Base-by-base conservation (phyloP, 1,140 invertebrate species). In the Eupristina koningsbergeri region DNA sequence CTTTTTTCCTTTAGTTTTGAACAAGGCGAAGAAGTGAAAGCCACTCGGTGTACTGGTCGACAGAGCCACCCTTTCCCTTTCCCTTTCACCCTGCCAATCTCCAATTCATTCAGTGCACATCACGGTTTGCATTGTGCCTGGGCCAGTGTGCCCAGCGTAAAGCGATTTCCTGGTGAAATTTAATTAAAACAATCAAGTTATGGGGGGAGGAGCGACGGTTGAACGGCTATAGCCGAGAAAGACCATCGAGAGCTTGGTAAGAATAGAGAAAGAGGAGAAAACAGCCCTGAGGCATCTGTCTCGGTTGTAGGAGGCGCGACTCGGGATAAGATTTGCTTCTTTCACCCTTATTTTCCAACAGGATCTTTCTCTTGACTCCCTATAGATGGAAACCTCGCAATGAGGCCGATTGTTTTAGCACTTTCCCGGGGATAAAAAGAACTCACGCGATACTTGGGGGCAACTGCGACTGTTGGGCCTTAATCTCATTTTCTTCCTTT, bases 111-210 rank as follows among this genome's bases (percentile, higher is more conserved):
- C 89, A 88, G 87, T 87, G 89, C 90, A 90, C 89, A 89, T 91
- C 89, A 91, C 87, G 85, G 91, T 91, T 92, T 91, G 91, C 91
- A 92, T 92, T 91, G 90, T 91, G 88, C 88, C 19, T 88, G 86
- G 89, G 87, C 88, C 88, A 88, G 89, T 89, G 89, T 92, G 90
- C 91, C 91, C 89, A 89, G 87, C 88, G 91, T 89, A 91, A 92
- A 92, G 89, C 87, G 91, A 92, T 92, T 92, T 89, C 85, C 88
- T 86, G 89, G 85, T 87, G 88, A 92, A 92, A 92, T 92, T 92
- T 92, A 92, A 92, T 92, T 92, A 92, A 92, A 92, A 92, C 91
- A 92, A 92, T 80, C 77, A 84, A 84, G 78, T 81, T 84, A 84
- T 80, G 47, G 73, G 13, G 61, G 77, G 31, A 73, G 34, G 82